Evolutionary conservation across 1,140 invertebrate genomes (phyloP), one percentile per base, ranked within the genome.

Genomic region (Augochlora pura): DNA sequence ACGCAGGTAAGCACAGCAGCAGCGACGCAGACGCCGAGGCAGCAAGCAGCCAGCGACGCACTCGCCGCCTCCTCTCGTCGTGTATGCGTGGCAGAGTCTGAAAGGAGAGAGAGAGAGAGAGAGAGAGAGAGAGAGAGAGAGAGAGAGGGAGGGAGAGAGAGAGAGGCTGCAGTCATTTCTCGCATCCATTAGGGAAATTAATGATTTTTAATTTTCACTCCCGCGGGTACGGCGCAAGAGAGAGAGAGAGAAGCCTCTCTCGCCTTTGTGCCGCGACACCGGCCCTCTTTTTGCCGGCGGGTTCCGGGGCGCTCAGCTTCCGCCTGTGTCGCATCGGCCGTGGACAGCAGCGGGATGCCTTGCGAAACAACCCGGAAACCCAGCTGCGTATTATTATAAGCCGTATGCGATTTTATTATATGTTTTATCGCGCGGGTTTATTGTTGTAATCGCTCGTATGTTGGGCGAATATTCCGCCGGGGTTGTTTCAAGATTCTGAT

Each of bases 121-220:
- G n/a, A n/a, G n/a, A n/a, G n/a, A n/a, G n/a, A n/a, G n/a, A n/a
- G n/a, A n/a, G n/a, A n/a, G n/a, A n/a, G n/a, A n/a, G n/a, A n/a
- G n/a, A n/a, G n/a, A 64, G 80, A 77, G 76, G 74, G n/a, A n/a
- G n/a, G n/a, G n/a, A n/a, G n/a, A n/a, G n/a, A n/a, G n/a, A n/a
- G n/a, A 64, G 80, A 77, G 76, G 74, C 62, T 65, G 75, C 63
- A 84, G 70, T 88, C 73, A 84, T 80, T 86, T 85, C 84, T 80
- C 81, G 67, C 77, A 71, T 83, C 82, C 82, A 88, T 89, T 89
- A 89, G 77, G 88, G 83, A 88, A 88, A 89, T 88, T 88, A 88
- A 89, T 89, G 86, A 86, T 86, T 87, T 89, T 86, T 80, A 83
- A 79, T 76, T 84, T 86, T 88, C 69, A 52, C 78, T 73, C 66